Percentiles rank a stretch among this genome's conserved stretches.
phyloP scores from a whole-genome alignment of 2,888 invertebrate species.

The Diarsia brunnea region DNA sequence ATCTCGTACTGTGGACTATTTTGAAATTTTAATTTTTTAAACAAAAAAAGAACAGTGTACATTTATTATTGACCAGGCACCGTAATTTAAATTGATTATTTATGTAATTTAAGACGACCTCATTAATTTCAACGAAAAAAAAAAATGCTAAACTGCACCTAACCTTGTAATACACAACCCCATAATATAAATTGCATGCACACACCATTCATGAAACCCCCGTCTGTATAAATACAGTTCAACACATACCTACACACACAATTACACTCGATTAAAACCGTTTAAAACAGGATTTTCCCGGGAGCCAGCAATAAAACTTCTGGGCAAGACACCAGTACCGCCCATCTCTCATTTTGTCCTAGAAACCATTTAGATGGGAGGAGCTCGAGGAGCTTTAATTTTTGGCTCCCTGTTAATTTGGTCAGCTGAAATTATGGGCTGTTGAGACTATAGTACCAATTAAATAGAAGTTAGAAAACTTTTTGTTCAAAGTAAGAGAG shows the following conservation, averaged over 20 bases:
- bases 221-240: background rate
- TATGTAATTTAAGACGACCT: too few relatives aligned
- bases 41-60: too few relatives aligned
- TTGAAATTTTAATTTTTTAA: too few relatives aligned
- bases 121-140: too few relatives aligned
- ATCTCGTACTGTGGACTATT: too few relatives aligned
- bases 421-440: conserved; percentile 49
- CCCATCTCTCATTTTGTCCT: conserved; percentile 81
- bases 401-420: conserved; percentile 70
- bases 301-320: conserved; percentile 78
- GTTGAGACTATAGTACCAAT: conserved; percentile 26
- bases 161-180: background rate
- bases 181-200: background rate
- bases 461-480: background rate
- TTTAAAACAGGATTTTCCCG: conserved; percentile 66
- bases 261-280: conserved; percentile 59
- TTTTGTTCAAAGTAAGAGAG: background rate
- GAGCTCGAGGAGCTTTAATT: conserved; percentile 68
- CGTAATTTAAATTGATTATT: too few relatives aligned
- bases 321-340: conserved; percentile 77
- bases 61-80: too few relatives aligned
- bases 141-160: too few relatives aligned
- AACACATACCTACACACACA: conserved; percentile 19
- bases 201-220: background rate
- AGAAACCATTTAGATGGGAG: conserved; percentile 74